Conservation (phyloP, 2,888 invertebrate genomes). For the Ectropis crepuscularia region DNA sequence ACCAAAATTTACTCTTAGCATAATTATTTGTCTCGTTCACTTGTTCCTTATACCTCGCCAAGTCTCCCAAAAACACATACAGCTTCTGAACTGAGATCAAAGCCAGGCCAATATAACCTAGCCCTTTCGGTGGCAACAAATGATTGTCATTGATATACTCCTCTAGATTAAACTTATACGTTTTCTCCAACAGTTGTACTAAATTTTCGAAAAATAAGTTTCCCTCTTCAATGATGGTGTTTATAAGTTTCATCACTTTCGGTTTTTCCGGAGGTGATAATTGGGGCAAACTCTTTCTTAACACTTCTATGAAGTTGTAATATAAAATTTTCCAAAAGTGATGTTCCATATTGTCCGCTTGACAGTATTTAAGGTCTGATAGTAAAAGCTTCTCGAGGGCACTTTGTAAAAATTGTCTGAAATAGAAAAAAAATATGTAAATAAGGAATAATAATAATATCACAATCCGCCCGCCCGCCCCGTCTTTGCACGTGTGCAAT, state of each 20-base stretch:
- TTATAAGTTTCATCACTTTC: conserved; percentile 86
- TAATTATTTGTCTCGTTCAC: conserved; percentile 92
- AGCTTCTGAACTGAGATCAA: conserved; percentile 94
- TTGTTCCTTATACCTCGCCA: conserved; percentile 95
- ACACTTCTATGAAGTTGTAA: conserved; percentile 93
- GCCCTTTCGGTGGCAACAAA: conserved; percentile 85
- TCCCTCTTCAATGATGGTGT: conserved; percentile 91
- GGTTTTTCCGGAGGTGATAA: conserved; percentile 86
- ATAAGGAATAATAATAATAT: too few relatives aligned
- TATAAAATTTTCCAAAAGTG: conserved; percentile 96
- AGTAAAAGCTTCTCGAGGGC: conserved; percentile 88
- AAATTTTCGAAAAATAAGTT: conserved; percentile 91
- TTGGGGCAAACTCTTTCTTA: conserved; percentile 82
- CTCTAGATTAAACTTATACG: conserved; percentile 89
- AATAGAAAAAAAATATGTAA: too few relatives aligned
- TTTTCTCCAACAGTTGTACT: conserved; percentile 89
- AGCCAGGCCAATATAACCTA: conserved; percentile 89
- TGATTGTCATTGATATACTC: conserved; percentile 86
- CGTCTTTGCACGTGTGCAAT: too few relatives aligned
- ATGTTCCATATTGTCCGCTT: conserved; percentile 94
- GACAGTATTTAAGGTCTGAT: conserved; percentile 93
- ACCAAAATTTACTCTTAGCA: conserved; percentile 91
- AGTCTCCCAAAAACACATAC: conserved; percentile 95
- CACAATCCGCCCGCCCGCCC: too few relatives aligned
- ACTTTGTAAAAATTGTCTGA: conserved; percentile 86